Conservation (phyloP, 2,888 invertebrate species). For the Actias luna region DNA sequence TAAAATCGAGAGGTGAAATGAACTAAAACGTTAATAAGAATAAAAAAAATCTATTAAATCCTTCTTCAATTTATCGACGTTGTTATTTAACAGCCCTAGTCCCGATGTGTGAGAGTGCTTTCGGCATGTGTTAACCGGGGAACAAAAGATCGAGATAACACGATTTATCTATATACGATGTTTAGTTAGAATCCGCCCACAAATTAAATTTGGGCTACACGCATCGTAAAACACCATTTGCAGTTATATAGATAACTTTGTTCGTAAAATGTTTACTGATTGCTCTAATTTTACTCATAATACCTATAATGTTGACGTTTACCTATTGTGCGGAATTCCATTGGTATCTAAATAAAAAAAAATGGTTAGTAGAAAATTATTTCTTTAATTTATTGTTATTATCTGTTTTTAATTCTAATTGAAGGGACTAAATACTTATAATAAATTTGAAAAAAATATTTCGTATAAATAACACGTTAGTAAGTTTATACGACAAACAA, state of each 20-base stretch:
- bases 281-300: neutral
- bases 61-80: neutral
- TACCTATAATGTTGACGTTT: neutral
- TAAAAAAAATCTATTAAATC: neutral
- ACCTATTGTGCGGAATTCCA: neutral
- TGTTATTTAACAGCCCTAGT: neutral
- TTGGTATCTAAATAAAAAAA: neutral
- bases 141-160: conserved; percentile 25
- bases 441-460: too few species aligned
- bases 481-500: too few species aligned
- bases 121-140: conserved; percentile 24
- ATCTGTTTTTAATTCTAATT: too few species aligned
- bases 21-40: too few species aligned
- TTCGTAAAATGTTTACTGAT: neutral
- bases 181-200: conserved; percentile 13
- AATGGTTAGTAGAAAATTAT: neutral
- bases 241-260: conserved; percentile 5
- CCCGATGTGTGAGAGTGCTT: conserved; percentile 14
- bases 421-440: too few species aligned
- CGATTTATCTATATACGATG: conserved; percentile 16
- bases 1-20: too few species aligned
- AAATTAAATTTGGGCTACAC: conserved; percentile 12
- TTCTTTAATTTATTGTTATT: too few species aligned
- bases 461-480: too few species aligned
- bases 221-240: conserved; percentile 8